Evolutionary conservation across 2,113 vertebrate genomes (phyloP).

Genomic region (Alces alces): DNA sequence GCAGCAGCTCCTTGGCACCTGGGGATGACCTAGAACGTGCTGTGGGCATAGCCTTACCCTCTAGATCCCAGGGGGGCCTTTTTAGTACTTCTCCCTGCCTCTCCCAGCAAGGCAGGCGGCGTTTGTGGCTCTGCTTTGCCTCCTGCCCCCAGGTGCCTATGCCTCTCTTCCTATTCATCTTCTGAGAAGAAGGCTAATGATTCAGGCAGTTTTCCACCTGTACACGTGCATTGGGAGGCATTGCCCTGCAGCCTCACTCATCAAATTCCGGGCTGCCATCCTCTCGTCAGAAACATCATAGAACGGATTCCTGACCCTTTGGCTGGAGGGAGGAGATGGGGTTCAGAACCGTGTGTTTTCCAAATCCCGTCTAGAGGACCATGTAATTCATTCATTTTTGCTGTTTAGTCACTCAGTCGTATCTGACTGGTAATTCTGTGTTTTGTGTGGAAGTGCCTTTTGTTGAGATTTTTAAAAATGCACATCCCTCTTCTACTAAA

Average conservation of each 20-base stretch:
- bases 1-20: background rate
- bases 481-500: background rate
- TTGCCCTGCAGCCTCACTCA: background rate
- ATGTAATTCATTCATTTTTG: background rate
- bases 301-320: background rate
- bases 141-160: no score
- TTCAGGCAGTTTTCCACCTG: background rate
- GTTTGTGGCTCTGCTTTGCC: background rate
- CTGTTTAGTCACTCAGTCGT: background rate
- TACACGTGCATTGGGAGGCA: background rate
- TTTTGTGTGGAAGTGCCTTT: background rate
- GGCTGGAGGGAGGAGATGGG: background rate
- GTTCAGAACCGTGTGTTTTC: background rate
- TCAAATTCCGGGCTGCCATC: background rate
- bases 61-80: background rate
- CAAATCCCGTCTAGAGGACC: background rate
- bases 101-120: background rate
- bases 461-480: background rate
- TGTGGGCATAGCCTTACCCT: background rate
- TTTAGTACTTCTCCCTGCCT: background rate
- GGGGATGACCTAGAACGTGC: fast-evolving
- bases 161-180: background rate
- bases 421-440: background rate
- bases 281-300: background rate
- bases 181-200: background rate